phyloP scores from a whole-genome alignment of 2,797 vertebrate species.

The Sebastes matsubarae region DNA sequence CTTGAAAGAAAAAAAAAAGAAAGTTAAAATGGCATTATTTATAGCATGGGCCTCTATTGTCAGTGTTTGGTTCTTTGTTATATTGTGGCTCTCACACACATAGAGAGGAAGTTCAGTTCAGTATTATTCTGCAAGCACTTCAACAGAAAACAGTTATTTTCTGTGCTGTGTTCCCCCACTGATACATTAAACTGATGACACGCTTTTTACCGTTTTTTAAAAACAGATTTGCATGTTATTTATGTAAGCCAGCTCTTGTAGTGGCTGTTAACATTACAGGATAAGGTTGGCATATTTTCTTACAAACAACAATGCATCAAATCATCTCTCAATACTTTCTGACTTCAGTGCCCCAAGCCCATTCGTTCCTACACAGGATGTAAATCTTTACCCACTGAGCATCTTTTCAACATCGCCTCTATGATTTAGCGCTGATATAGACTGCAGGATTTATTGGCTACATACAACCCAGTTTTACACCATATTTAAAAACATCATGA shows the following conservation, averaged over 20 bases:
- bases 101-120: not conserved
- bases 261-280: not conserved
- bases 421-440: no score
- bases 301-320: not conserved
- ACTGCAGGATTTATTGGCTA: no score
- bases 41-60: slow-evolving; percentile 28
- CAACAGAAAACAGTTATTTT: not conserved
- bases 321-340: not conserved
- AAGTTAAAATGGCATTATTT: slow-evolving; percentile 36
- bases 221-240: not conserved
- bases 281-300: not conserved
- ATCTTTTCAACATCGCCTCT: no score
- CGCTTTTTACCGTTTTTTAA: slow-evolving; percentile 2
- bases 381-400: not conserved
- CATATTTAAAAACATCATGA: not conserved
- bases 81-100: not conserved
- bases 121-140: slow-evolving; percentile 11
- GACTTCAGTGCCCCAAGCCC: not conserved
- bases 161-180: not conserved
- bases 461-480: no score
- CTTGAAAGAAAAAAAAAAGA: slow-evolving; percentile 21
- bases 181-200: not conserved
- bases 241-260: slow-evolving; percentile 1
- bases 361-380: not conserved
- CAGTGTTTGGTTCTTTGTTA: slow-evolving; percentile 15